Evolutionary conservation across 2,888 invertebrate species (phyloP), one percentile per base, ranked within the genome.

Genomic region (Adineta ricciae): DNA sequence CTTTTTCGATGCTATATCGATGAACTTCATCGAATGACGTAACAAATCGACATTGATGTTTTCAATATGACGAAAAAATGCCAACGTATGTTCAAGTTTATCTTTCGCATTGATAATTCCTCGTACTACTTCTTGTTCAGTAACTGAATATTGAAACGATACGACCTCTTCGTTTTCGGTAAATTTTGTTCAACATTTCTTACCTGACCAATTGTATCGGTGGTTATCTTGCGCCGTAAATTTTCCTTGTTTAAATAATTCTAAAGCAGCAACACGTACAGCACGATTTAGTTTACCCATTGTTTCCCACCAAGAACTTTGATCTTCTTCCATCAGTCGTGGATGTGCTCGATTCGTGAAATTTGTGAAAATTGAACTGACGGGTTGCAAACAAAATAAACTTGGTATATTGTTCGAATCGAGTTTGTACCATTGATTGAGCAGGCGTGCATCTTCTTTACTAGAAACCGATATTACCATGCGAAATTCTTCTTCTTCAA

Each of bases 271-370:
- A 91, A 97, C 97, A 19, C 97, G 92, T 87, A 98, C 93, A 36
- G 97, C 92, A 89, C 96, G 96, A 91, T 97, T 97, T 93, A 98
- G 95, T 91, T 96, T 96, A 64, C 93, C 94, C 86, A 98, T 93
- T 0, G 96, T 97, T 89, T 96, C 96, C 98, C 97, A 98, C 97
- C 98, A 98, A 38, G 95, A 93, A 0, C 94, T 95, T 89, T 97
- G 97, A 90, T 98, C 97, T 89, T 95, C 95, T 93, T 97, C 97
- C 46, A 96, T 92, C 90, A 96, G 96, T 0, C 96, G 96, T 83
- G 96, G 95, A 87, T 96, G 93, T 95, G 54, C 54, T 52, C 64
- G 98, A 89, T 98, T 98, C 89, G 97, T 97, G 89, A 97, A 98
- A 91, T 98, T 97, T 87, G 96, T 94, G 72, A 97, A 92, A 88